Evolutionary conservation across 2,888 invertebrate species (phyloP), one percentile per base, ranked within the genome.

Genomic region (Polyommatus icarus): DNA sequence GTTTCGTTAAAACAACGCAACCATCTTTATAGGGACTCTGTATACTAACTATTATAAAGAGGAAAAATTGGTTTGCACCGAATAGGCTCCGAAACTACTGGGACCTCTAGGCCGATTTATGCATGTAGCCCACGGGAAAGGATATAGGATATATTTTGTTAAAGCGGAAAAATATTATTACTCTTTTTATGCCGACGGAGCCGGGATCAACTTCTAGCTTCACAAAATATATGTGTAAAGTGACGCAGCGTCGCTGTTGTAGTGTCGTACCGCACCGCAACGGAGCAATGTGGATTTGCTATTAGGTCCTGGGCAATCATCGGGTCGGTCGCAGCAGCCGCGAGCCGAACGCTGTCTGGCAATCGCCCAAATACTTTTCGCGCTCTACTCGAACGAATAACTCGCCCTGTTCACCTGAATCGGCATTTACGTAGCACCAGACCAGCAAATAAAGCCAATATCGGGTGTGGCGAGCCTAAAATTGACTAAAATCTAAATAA

Each of bases 321-420:
- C 86, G 85, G 86, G 84, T 82, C 85, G 85, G 85, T 85, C 84
- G 83, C 83, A 83, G 79, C 84, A 85, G 82, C 88, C 87, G 86
- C 88, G 87, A 88, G 85, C 80, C 87, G 88, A 88, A 84, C 89
- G 87, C 76, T 83, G 85, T 84, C 86, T 94, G 93, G 93, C 93
- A 88, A 78, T 75, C 80, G 80, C 82, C 93, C 93, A 93, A 93
- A 91, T 89, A 90, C 89, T 91, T 92, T 91, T 90, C 89, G 89
- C 88, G 88, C 87, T 87, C 87, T 87, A 84, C 86, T 87, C 87
- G 86, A 85, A 86, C 87, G 89, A 89, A 92, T 91, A 91, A 91
- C 87, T 89, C 86, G 90, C 89, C 87, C 90, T 90, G 88, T 92
- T 91, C 92, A 92, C 92, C 92, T 92, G 90, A 88, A 91, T 89